These are phyloP conservation scores for Morinoia aosen DNA, from an alignment of 2,888 invertebrate genomes.

Conservation along the genomic window DNA sequence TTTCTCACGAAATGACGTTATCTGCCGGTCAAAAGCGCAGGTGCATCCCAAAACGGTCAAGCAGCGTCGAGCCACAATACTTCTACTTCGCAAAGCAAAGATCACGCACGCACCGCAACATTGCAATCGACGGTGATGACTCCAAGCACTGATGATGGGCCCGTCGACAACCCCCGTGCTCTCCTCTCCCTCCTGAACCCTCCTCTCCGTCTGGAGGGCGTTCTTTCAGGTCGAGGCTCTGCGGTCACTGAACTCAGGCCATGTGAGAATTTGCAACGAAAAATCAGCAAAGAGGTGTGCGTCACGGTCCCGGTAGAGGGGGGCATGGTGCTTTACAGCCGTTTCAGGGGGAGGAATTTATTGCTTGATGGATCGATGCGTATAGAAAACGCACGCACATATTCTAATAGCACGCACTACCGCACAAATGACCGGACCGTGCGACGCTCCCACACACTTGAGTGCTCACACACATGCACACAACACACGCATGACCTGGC, in stretches of 20 bases:
- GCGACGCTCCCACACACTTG: not conserved
- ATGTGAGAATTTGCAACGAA: not conserved
- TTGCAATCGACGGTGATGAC: no score
- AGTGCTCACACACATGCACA: not conserved
- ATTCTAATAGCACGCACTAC: not conserved
- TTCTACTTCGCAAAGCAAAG: no score
- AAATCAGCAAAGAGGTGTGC: not conserved
- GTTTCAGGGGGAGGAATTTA: not conserved
- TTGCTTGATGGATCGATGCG: not conserved
- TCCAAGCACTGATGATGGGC: not conserved
- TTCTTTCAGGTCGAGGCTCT: not conserved
- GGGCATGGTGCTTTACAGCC: not conserved
- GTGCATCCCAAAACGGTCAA: no score
- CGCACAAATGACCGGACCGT: not conserved
- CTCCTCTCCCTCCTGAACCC: conserved; percentile 12
- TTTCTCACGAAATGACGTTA: no score
- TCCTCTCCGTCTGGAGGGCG: conserved; percentile 10
- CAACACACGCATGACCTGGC: not conserved
- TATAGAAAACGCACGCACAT: not conserved
- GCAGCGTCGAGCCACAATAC: no score
- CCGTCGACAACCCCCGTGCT: not conserved
- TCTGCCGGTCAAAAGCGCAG: no score
- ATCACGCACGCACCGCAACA: no score
- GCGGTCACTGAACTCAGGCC: not conserved
- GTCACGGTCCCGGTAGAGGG: not conserved